These are phyloP conservation scores for Seladonia tumulorum DNA, from an alignment of 2,888 invertebrate genomes.

Conservation along the genomic window DNA sequence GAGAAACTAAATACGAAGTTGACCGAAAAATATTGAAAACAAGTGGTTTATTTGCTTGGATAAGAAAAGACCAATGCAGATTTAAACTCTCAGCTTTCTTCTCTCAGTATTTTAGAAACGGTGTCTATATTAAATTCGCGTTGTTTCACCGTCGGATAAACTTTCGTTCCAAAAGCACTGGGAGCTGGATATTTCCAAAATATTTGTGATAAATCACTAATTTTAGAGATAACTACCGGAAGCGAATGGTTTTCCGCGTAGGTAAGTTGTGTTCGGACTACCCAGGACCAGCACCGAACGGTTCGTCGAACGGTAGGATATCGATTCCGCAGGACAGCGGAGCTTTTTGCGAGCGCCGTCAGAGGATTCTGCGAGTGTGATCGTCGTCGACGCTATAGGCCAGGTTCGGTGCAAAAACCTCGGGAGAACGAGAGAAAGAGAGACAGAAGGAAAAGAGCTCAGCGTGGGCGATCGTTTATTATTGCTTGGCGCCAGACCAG, in stretches of 20 bases:
- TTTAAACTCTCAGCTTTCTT: too few species aligned
- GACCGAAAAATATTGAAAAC: background rate
- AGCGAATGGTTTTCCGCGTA: background rate
- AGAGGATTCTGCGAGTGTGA: conserved; percentile 41
- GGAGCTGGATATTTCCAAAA: background rate
- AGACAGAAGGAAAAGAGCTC: conserved; percentile 43
- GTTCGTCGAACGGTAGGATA: conserved; percentile 38
- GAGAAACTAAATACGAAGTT: background rate
- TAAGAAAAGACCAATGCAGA: too few species aligned
- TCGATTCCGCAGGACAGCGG: conserved; percentile 47
- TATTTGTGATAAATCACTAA: background rate
- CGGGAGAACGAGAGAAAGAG: conserved; percentile 2
- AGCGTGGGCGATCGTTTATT: conserved; percentile 81
- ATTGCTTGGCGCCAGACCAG: conserved; percentile 79
- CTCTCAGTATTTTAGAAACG: too few species aligned
- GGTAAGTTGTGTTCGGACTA: background rate
- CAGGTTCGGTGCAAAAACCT: conserved; percentile 63
- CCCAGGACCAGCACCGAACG: conserved; percentile 9
- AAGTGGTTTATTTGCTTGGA: too few species aligned
- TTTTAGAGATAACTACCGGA: background rate
- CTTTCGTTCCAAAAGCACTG: too few species aligned
- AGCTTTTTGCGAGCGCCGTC: conserved; percentile 32
- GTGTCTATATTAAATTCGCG: too few species aligned
- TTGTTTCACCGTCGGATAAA: too few species aligned
- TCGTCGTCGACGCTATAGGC: conserved; percentile 18